These are phyloP conservation scores for Chrysopilus asiliformis DNA, from an alignment of 2,888 invertebrate species.

Conservation along the genomic window DNA sequence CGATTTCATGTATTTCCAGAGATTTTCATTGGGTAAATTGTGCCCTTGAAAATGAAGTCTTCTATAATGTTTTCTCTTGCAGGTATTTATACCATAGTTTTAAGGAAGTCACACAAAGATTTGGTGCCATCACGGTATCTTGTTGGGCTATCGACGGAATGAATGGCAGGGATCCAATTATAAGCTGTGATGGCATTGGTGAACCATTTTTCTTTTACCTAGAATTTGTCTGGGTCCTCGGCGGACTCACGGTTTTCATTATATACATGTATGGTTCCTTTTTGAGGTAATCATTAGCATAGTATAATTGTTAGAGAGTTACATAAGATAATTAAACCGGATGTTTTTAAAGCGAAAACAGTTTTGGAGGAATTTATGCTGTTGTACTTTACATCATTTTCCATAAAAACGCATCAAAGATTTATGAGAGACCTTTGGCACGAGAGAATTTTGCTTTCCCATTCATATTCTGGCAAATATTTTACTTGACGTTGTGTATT, in stretches of 20 bases:
- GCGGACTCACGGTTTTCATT: constrained; percentile 54
- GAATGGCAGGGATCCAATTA: constrained; percentile 25
- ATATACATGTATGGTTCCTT: constrained; percentile 54
- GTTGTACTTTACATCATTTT: constrained; percentile 64
- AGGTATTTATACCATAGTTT: constrained; percentile 22
- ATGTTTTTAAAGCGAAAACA: constrained; percentile 42
- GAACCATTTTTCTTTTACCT: constrained; percentile 75
- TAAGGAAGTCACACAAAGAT: constrained; percentile 13
- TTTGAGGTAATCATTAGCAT: constrained; percentile 41
- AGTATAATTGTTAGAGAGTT: not conserved
- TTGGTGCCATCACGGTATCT: constrained; percentile 19
- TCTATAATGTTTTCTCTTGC: constrained; percentile 8
- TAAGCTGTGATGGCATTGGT: constrained; percentile 66
- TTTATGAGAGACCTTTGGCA: constrained; percentile 76
- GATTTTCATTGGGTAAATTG: constrained; percentile 40
- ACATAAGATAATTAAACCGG: too few relatives aligned
- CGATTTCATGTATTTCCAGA: constrained; percentile 78
- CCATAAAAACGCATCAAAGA: constrained; percentile 69
- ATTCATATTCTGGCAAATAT: constrained; percentile 59
- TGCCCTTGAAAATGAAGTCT: not conserved
- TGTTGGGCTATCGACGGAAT: constrained; percentile 47
- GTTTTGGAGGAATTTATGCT: constrained; percentile 59
- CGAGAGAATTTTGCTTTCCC: constrained; percentile 80
- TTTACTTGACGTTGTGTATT: constrained; percentile 46
- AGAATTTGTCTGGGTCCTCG: constrained; percentile 58